Base-by-base conservation (phyloP, 2,888 invertebrate species). In the Pterostichus niger region DNA sequence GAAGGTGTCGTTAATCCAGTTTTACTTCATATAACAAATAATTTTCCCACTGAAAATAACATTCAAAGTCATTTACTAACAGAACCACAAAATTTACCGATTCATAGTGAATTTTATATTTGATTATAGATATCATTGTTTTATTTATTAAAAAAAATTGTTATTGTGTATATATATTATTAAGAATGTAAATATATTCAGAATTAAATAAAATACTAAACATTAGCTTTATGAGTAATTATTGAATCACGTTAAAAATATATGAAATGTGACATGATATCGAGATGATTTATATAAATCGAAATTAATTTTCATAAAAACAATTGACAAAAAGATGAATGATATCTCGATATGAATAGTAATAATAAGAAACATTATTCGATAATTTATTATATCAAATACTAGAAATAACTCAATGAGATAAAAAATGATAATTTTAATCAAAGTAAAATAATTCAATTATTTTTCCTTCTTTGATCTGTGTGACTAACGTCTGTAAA, bases 1-100 rank as follows among this genome's bases (percentile, higher is more conserved):
- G 82, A 76, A 64, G 52, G 82, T 24, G 61, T 61, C 56, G 86
- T 86, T 86, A 56, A 73, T 84, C 15, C 17, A 75, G 82, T 80
- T 64, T 33, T 52, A 56, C 13, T 56, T 40, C 54, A 56, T 33
- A 31, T n/a, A 13, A 10, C 33, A 10, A 75, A 75, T 73, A 46
- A 46, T 75, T 52, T 2, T 17, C 15, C 56, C 13, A 13, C 40
- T 71, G 68, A 44, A 44, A 71, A 71, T 17, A 24, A 71, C 2
- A 71, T 11, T 17, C 44, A 44, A 35, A 64, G 13, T 64, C 35
- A 64, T 2, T 11, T 5, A 24, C 59, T 2, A 11, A 35, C 33
- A 64, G 64, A 35, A n/a, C 35, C 33, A 9, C 40, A 40, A 71
- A 71, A 46, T 71, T 71, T 71, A 17, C 2, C 46, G 13, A 17